A percentile compares a stretch with the other conserved stretches of the same genome.
These are phyloP conservation scores for Hydrochoerus hydrochaeris DNA, from an alignment of 2,113 vertebrate species.

Conservation along the genomic window DNA sequence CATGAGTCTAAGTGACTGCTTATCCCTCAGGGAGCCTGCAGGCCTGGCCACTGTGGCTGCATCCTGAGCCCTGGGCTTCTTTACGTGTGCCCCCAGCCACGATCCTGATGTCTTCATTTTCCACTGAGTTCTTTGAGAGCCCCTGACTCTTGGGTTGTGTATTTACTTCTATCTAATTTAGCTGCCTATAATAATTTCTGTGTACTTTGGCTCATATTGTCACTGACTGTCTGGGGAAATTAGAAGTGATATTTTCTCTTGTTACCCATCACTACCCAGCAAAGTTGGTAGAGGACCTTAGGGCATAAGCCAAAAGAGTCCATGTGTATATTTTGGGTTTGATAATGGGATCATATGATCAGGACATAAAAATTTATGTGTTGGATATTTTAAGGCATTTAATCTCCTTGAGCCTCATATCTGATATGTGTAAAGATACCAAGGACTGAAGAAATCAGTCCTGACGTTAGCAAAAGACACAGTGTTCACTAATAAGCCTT, in stretches of 20 bases:
- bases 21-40: not conserved
- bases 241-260: not conserved
- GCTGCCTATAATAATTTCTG: not conserved
- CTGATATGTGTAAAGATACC: not conserved
- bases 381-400: constrained; percentile 12
- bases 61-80: not conserved
- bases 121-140: not conserved
- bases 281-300: not conserved
- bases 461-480: not conserved
- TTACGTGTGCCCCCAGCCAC: not conserved
- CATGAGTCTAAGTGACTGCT: not conserved
- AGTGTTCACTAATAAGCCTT: not conserved
- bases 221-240: not conserved
- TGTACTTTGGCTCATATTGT: not conserved
- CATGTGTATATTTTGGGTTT: not conserved
- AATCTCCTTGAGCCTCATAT: not conserved
- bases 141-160: not conserved
- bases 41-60: not conserved
- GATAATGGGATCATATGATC: not conserved
- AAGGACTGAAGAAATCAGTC: not conserved
- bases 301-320: not conserved
- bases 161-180: not conserved
- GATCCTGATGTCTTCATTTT: not conserved
- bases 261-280: not conserved
- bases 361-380: not conserved